Evolutionary conservation across 2,113 vertebrate genomes (phyloP).

Genomic region (Egretta garzetta): DNA sequence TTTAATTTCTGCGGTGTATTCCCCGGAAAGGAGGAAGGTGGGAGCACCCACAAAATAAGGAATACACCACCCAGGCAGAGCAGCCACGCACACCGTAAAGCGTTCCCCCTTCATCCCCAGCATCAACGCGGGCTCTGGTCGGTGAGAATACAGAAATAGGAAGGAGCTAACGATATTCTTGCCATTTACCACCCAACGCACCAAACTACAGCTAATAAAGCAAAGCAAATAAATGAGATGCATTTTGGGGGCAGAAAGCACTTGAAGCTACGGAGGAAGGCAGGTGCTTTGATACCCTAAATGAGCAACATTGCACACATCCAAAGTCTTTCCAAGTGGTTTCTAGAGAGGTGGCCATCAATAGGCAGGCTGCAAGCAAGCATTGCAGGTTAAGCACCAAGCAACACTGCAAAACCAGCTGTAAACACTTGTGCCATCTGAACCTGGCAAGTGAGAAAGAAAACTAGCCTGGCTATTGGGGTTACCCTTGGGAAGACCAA

Average conservation of each 20-base stretch:
- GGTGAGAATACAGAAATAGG: background rate
- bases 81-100: background rate
- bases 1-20: background rate
- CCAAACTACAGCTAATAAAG: background rate
- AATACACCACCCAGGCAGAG: background rate
- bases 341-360: background rate
- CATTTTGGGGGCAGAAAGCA: background rate
- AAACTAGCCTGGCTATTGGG: background rate
- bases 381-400: background rate
- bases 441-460: background rate
- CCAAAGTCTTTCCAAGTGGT: background rate
- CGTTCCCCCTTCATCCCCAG: background rate
- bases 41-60: background rate
- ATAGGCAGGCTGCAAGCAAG: background rate
- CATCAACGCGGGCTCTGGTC: accelerated
- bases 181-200: background rate
- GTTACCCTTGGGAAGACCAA: background rate
- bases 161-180: background rate
- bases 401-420: background rate
- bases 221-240: background rate
- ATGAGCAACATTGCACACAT: accelerated
- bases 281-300: background rate
- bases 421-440: background rate
- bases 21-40: background rate
- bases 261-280: background rate